Evolutionary conservation across 2,888 invertebrate species (phyloP), one percentile per base, ranked within the genome.

Genomic region (Lasioglossum malachurum): DNA sequence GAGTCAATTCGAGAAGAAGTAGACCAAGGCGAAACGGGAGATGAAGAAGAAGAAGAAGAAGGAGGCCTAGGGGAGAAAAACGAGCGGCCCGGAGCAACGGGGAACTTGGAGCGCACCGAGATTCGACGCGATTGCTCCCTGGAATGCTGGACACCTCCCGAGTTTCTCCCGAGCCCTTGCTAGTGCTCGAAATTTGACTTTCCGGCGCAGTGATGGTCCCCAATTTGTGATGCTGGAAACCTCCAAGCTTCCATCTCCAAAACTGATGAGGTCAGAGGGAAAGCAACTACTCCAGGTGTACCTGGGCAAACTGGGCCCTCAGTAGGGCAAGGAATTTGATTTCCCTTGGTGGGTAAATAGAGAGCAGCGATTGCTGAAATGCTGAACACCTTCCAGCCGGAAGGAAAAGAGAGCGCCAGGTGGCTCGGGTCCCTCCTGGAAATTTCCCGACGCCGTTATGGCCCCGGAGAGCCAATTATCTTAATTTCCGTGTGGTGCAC

Each of bases 1-100:
- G 90, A 89, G 88, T 88, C 88, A 89, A 89, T 90, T 84, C 78
- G 80, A 74, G n/a, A 35, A 71, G 57, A 75, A 74, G 31, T 35
- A 35, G 83, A 67, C 49, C 53, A 78, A 72, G 60, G 38, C 23
- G 67, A 53, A 75, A 75, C 73, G 73, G 38, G 19, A 83, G 78
- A 78, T 79, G 82, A 78, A 60, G 64, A 76, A 19, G 35, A 57
- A 64, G 27, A 3, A 35, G 35, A 35, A 49, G 64, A 64, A 64
- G 27, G 7, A 27, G 27, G 16, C 2, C 31, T 31, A 16, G 0
- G 27, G 16, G 31, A 64, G 31, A 64, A 64, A 57, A 57, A 57
- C n/a, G 10, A 57, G 12, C 57, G n/a, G 57, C n/a, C n/a, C 4
- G 57, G 53, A 53, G 53, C 23, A 23, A 53, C 53, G 53, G 53